Evolutionary conservation across 2,888 invertebrate genomes (phyloP).

Genomic region (Brassicogethes aeneus): DNA sequence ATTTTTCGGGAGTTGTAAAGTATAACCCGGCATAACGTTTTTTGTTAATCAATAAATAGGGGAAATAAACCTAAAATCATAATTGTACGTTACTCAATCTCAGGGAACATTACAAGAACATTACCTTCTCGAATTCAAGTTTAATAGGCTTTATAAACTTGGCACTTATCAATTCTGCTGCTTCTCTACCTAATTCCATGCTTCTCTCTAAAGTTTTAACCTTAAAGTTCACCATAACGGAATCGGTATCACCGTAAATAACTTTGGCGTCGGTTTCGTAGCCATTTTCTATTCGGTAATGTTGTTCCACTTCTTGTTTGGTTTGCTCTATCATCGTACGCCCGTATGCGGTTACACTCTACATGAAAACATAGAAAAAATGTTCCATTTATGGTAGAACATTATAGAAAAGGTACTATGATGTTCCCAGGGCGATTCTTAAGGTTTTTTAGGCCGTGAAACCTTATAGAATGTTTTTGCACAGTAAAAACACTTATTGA

Average conservation of each 20-base stretch:
- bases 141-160: conserved; percentile 96
- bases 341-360: conserved; percentile 93
- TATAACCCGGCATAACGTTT: conserved; percentile 96
- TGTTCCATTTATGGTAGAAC: no score
- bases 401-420: no score
- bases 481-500: no score
- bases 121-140: conserved; percentile 93
- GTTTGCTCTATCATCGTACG: conserved; percentile 94
- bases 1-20: conserved; percentile 56
- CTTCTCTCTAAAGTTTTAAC: conserved; percentile 83
- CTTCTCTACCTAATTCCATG: conserved; percentile 90
- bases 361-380: no score
- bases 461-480: no score
- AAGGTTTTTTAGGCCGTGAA: no score
- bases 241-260: conserved; percentile 99
- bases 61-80: conserved; percentile 72
- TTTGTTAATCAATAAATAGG: conserved; percentile 96
- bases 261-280: conserved; percentile 88
- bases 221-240: conserved; percentile 99
- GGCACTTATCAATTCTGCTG: conserved; percentile 82
- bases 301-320: conserved; percentile 87
- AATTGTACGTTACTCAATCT: no score
- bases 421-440: no score
- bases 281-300: conserved; percentile 74
- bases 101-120: no score